These are phyloP conservation scores for Brachyptera putata DNA, from an alignment of 2,888 invertebrate species.

Conservation along the genomic window DNA sequence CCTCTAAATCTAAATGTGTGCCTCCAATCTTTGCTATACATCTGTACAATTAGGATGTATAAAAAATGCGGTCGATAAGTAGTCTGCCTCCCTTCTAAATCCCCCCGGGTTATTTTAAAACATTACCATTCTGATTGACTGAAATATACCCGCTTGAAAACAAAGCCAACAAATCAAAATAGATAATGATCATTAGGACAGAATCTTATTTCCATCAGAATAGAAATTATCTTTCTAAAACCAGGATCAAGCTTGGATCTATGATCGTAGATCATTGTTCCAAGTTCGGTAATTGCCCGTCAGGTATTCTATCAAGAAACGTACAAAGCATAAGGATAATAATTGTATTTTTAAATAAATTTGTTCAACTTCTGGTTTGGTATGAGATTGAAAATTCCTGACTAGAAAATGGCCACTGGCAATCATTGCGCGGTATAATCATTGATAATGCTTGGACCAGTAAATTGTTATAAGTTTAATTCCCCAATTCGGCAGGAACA, in stretches of 20 bases:
- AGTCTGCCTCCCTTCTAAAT: too few relatives aligned
- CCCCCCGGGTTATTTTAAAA: too few relatives aligned
- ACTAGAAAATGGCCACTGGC: background rate
- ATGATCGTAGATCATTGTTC: slow-evolving; percentile 13
- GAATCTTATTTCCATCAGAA: slow-evolving; percentile 19
- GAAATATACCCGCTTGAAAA: too few relatives aligned
- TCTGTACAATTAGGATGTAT: too few relatives aligned
- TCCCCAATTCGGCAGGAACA: too few relatives aligned
- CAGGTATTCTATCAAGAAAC: background rate
- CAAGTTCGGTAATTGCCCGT: background rate
- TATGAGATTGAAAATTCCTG: slow-evolving; percentile 12
- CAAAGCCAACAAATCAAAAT: background rate
- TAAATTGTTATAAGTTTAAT: too few relatives aligned
- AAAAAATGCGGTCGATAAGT: too few relatives aligned
- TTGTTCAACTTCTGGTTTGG: background rate
- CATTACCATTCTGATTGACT: too few relatives aligned
- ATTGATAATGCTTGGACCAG: too few relatives aligned
- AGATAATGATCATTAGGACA: slow-evolving; percentile 17
- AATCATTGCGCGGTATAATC: background rate
- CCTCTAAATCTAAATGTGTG: too few relatives aligned
- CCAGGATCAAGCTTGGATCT: slow-evolving; percentile 4
- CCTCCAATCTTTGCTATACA: too few relatives aligned
- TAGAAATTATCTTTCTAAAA: slow-evolving; percentile 9
- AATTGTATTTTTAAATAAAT: slow-evolving; percentile 7
- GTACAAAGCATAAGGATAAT: background rate